Evolutionary conservation across 1,140 invertebrate genomes (phyloP).

Genomic region (Zaprionus davidi): DNA sequence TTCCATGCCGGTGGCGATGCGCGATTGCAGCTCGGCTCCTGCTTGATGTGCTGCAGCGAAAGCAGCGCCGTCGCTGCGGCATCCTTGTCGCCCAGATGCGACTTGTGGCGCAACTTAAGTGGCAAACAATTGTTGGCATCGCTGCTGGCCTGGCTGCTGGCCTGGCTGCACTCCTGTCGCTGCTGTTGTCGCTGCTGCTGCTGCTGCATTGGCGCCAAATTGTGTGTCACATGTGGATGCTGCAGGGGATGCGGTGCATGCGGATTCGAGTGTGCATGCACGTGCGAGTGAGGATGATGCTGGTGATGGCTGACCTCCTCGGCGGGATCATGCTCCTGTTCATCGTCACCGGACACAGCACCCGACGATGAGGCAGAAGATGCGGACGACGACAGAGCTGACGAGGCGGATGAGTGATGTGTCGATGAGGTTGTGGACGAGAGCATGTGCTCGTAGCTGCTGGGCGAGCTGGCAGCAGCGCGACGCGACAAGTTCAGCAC

Average conservation of each 20-base stretch:
- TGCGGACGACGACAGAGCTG: constrained; percentile 26
- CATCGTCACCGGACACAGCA: constrained; percentile 87
- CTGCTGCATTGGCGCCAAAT: constrained; percentile 35
- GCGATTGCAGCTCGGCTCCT: constrained; percentile 89
- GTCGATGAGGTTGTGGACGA: constrained; percentile 70
- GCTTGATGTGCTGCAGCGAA: constrained; percentile 92
- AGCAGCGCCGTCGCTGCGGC: constrained; percentile 91
- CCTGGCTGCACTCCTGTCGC: constrained; percentile 22
- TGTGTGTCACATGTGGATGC: constrained; percentile 13
- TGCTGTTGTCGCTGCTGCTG: constrained; percentile 23
- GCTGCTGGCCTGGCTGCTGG: constrained; percentile 37
- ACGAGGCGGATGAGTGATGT: constrained; percentile 61
- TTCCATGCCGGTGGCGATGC: constrained; percentile 90
- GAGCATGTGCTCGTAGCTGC: constrained; percentile 74
- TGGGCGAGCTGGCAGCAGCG: constrained; percentile 66
- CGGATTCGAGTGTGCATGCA: constrained; percentile 32
- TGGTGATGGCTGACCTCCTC: neutral
- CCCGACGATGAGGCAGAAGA: constrained; percentile 86
- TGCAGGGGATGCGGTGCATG: constrained; percentile 45
- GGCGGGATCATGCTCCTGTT: constrained; percentile 68
- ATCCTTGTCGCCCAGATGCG: constrained; percentile 94
- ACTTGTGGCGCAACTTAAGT: constrained; percentile 95
- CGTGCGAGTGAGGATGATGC: constrained; percentile 22
- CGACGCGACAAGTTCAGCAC: constrained; percentile 89
- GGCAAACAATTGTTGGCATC: constrained; percentile 89